Evolutionary conservation across 2,797 vertebrate species (phyloP).

Genomic region (Taenioides sp.): DNA sequence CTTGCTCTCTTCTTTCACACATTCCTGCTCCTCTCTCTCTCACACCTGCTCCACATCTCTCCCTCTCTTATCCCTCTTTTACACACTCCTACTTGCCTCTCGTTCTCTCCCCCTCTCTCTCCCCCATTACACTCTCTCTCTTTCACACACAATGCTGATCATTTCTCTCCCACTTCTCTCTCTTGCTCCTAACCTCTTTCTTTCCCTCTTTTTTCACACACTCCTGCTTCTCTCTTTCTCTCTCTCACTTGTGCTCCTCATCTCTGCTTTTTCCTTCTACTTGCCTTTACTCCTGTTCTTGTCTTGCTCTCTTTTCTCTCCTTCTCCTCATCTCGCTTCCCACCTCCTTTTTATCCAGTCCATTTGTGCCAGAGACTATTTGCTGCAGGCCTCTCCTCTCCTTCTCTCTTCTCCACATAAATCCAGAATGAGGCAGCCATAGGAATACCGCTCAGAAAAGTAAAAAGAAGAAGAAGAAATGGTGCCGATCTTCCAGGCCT

Average conservation of each 20-base stretch:
- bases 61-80: background rate
- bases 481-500: conserved; percentile 60
- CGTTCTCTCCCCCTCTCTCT: too few relatives aligned
- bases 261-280: too few relatives aligned
- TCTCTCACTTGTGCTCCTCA: background rate
- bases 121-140: conserved; percentile 3
- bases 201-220: too few relatives aligned
- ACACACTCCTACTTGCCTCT: background rate
- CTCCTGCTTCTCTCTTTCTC: background rate
- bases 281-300: too few relatives aligned
- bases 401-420: conserved; percentile 39
- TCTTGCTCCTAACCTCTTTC: background rate
- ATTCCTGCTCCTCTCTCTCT: conserved; percentile 22
- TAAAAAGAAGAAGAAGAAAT: conserved; percentile 20
- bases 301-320: too few relatives aligned
- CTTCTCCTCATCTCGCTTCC: conserved; percentile 27
- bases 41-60: conserved; percentile 2
- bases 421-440: conserved; percentile 53
- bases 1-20: background rate
- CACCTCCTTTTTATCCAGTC: conserved; percentile 13
- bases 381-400: conserved; percentile 11
- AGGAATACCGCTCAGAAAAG: conserved; percentile 30
- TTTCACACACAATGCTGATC: background rate
- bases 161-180: conserved; percentile 6
- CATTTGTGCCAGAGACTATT: conserved; percentile 13